Evolutionary conservation across 2,113 vertebrate genomes (phyloP).

Genomic region (Aptenodytes patagonicus): DNA sequence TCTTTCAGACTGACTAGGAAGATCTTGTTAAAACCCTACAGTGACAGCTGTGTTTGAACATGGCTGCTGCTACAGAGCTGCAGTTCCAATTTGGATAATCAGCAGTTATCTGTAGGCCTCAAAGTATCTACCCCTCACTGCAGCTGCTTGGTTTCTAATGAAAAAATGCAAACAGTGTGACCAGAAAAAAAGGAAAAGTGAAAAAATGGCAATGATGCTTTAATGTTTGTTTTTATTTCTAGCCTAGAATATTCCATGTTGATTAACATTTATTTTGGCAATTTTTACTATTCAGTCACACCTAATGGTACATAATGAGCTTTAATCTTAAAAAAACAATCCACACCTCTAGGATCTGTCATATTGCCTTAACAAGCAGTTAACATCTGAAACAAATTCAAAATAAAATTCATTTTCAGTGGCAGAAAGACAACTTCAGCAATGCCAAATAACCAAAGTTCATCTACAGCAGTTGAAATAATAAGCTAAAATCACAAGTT

Average conservation of each 20-base stretch:
- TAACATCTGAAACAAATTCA: not conserved
- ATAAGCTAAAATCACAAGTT: not conserved
- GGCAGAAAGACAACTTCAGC: constrained; percentile 14
- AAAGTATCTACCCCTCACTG: not conserved
- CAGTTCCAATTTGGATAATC: not conserved
- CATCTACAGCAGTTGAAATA: not conserved
- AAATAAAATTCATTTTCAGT: not conserved
- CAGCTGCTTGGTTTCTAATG: constrained; percentile 1
- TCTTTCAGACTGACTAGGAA: not conserved
- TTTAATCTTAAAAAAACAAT: not conserved
- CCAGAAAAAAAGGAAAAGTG: not conserved
- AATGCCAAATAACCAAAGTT: not conserved
- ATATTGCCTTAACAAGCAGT: not conserved
- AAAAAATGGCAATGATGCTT: not conserved
- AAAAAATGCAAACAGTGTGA: not conserved
- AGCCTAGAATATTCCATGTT: not conserved
- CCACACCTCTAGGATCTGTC: not conserved
- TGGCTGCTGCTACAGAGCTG: not conserved
- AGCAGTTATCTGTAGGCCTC: not conserved
- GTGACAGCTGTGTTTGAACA: not conserved
- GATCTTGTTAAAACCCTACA: not conserved
- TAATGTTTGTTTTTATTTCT: not conserved
- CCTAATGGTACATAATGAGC: not conserved
- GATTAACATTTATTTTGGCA: not conserved
- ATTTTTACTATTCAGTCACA: not conserved